phyloP scores from a whole-genome alignment of 2,888 invertebrate genomes.

The Hypomecis atomaria region DNA sequence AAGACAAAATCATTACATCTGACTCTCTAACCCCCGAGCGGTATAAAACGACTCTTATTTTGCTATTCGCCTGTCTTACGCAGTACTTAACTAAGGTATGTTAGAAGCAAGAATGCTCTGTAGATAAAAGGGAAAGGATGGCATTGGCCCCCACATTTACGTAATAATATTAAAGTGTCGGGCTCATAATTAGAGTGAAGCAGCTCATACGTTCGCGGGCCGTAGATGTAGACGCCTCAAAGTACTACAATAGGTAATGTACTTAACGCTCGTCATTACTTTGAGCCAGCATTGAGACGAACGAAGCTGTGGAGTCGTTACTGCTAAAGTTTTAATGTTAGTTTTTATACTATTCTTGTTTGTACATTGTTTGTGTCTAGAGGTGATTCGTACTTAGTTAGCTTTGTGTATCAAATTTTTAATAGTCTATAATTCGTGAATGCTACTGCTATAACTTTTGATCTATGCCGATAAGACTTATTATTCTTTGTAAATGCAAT shows the following conservation, averaged over 20 bases:
- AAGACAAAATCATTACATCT: not conserved
- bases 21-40: not conserved
- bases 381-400: too few relatives aligned
- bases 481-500: too few relatives aligned
- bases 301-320: slow-evolving; percentile 53
- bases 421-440: too few relatives aligned
- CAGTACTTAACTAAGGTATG: slow-evolving; percentile 1
- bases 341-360: not conserved
- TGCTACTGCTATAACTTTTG: too few relatives aligned
- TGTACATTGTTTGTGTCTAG: not conserved
- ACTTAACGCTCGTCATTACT: slow-evolving; percentile 80
- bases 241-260: slow-evolving; percentile 83
- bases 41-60: not conserved
- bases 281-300: slow-evolving; percentile 64
- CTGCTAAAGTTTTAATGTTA: slow-evolving; percentile 3
- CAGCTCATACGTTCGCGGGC: slow-evolving; percentile 65
- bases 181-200: slow-evolving; percentile 80
- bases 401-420: too few relatives aligned
- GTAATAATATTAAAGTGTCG: slow-evolving; percentile 48
- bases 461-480: too few relatives aligned
- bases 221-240: slow-evolving; percentile 67
- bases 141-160: slow-evolving; percentile 28
- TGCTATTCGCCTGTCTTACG: not conserved
- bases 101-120: not conserved
- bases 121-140: slow-evolving; percentile 18